phyloP scores from a whole-genome alignment of 2,888 invertebrate species.

The Stegophylla sp. region DNA sequence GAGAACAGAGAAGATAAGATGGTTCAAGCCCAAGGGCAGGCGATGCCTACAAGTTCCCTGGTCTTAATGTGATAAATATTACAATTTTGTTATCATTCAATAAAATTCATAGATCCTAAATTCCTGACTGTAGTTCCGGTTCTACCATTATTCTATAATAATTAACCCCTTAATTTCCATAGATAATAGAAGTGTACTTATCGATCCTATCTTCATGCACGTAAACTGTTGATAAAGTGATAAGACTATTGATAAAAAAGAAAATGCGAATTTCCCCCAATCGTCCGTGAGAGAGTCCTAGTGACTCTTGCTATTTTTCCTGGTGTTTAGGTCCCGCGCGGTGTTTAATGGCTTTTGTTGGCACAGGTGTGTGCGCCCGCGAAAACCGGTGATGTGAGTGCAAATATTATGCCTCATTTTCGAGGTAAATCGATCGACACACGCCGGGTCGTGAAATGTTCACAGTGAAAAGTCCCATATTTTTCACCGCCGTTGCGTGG shows the following conservation, averaged over 20 bases:
- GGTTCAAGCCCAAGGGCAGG: slow-evolving; percentile 34
- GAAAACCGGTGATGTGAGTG: slow-evolving; percentile 12
- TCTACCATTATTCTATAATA: background rate
- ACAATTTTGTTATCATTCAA: too few species aligned
- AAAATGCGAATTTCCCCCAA: background rate
- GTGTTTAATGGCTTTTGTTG: slow-evolving; percentile 1
- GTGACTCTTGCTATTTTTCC: slow-evolving; percentile 2
- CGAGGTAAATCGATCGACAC: slow-evolving; percentile 4
- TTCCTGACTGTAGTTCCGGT: background rate
- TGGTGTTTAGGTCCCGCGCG: background rate
- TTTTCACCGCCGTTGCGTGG: background rate
- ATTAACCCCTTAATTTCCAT: background rate
- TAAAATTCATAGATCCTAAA: background rate
- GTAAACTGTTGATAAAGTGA: background rate
- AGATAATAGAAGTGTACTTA: too few species aligned
- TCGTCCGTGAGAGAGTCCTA: background rate
- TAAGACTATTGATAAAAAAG: slow-evolving; percentile 12
- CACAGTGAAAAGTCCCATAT: background rate
- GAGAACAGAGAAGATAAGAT: background rate
- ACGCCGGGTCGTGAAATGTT: slow-evolving; percentile 31
- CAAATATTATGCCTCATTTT: slow-evolving; percentile 48
- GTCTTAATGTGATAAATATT: too few species aligned
- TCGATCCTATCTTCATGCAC: background rate
- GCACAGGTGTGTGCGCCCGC: slow-evolving; percentile 20
- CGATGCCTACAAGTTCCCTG: background rate